Evolutionary conservation across 2,113 vertebrate species (phyloP), one percentile per base, ranked within the genome.

Genomic region (Pachycephala philippinensis): DNA sequence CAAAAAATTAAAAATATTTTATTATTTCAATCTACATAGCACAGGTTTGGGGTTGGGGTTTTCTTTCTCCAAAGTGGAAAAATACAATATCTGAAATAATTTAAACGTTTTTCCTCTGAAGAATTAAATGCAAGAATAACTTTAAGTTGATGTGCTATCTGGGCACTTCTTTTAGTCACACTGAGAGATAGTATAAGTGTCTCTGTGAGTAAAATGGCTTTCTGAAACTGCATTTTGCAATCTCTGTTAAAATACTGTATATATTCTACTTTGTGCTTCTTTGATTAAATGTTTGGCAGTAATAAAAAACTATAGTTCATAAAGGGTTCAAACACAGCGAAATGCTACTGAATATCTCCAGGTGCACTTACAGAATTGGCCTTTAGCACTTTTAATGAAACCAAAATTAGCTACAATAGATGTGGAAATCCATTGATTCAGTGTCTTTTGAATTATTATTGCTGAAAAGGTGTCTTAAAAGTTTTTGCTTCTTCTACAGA

Each of bases 181-280:
- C 57, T 90, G 90, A 80, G 87, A 94, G 93, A 20, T 24, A 93
- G 91, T 94, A 74, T 84, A 95, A 94, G 95, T 63, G 33, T 20
- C 35, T 88, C 35, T 1, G 20, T 21, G 50, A 95, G 22, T 75
- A 86, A 39, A 96, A 97, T 52, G 87, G 72, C 64, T 95, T 95
- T 92, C 74, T 93, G 79, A 93, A 97, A 96, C 61, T 82, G 52
- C 77, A 92, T 95, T 97, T 95, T 91, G 76, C 84, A 96, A 78
- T 79, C 84, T 95, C 45, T 87, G 49, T 76, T 71, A 87, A 90
- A 72, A 50, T 49, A 57, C 39, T 87, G 64, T n/a, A 64, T 83
- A 93, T 94, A 88, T 61, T 88, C 70, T 96, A 45, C 71, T 93
- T 83, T 69, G 75, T 40, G 69, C 79, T 97, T 96, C 69, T 96